A percentile compares a stretch with the other conserved stretches of the same genome.
Conservation (phyloP, 2,113 vertebrate genomes). For the Gobiocypris rarus region DNA sequence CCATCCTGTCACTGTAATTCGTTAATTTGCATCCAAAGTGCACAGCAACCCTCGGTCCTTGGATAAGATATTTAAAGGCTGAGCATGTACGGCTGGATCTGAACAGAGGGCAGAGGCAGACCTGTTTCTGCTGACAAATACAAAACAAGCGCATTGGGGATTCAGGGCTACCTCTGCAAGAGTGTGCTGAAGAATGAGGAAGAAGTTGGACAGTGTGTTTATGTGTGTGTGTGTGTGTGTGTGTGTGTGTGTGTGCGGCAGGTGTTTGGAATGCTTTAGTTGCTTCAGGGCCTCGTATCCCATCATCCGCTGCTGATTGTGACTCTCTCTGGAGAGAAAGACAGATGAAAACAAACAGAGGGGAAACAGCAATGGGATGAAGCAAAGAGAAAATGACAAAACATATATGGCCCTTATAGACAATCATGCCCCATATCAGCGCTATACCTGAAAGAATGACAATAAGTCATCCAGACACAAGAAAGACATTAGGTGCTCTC, state of each 20-base stretch:
- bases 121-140: slow-evolving; percentile 54
- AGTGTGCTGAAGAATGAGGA: not conserved
- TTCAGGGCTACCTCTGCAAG: slow-evolving; percentile 40
- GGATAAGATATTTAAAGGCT: slow-evolving; percentile 43
- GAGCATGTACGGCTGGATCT: slow-evolving; percentile 39
- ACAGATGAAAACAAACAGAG: slow-evolving; percentile 43
- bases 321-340: slow-evolving; percentile 44
- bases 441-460: not conserved
- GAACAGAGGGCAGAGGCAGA: slow-evolving; percentile 34
- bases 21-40: slow-evolving; percentile 52
- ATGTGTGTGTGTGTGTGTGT: not conserved
- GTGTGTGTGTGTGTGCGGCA: slow-evolving; percentile 24
- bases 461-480: not conserved
- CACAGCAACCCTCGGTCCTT: slow-evolving; percentile 24
- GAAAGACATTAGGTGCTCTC: not conserved
- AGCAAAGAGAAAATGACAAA: not conserved
- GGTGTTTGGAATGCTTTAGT: slow-evolving; percentile 48
- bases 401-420: slow-evolving; percentile 15
- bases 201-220: slow-evolving; percentile 13
- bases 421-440: not conserved
- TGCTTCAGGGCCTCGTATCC: slow-evolving; percentile 29
- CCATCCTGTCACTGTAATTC: slow-evolving; percentile 23
- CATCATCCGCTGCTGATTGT: slow-evolving; percentile 49
- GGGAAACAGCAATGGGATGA: not conserved
- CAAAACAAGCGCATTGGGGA: slow-evolving; percentile 42